Percentiles rank a stretch among this genome's conserved stretches.
Evolutionary conservation across 2,888 invertebrate species (phyloP).

Genomic region (Brachyptera putata): DNA sequence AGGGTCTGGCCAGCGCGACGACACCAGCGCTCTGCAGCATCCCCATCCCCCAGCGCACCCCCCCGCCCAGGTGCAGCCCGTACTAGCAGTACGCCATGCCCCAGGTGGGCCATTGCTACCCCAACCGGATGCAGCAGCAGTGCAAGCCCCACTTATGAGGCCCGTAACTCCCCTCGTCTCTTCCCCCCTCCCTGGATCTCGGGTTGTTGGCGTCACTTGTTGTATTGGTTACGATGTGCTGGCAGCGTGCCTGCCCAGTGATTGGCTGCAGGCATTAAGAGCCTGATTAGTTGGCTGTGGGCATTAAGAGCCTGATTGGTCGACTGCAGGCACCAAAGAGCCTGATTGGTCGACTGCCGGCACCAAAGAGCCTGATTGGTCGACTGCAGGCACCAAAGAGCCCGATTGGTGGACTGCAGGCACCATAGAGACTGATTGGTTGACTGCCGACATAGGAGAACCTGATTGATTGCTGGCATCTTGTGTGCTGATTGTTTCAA

Average conservation of each 20-base stretch:
- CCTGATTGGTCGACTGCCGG: no score
- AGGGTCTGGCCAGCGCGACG: slow-evolving; percentile 34
- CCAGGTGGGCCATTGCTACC: neutral
- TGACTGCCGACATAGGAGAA: neutral
- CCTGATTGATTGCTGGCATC: neutral
- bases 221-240: no score
- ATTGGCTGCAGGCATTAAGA: no score
- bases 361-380: neutral
- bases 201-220: no score
- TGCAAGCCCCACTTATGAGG: neutral
- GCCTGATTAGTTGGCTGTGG: no score
- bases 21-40: slow-evolving; percentile 49
- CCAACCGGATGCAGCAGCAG: neutral
- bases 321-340: neutral
- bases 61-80: slow-evolving; percentile 31
- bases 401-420: no score
- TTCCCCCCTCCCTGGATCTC: neutral
- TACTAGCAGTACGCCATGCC: slow-evolving; percentile 10
- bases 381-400: neutral
- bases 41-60: neutral
- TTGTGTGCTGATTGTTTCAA: no score
- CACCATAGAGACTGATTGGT: neutral
- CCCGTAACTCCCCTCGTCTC: neutral
- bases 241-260: neutral
- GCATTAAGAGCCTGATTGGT: neutral